Evolutionary conservation across 2,888 invertebrate genomes (phyloP), one percentile per base, ranked within the genome.

Genomic region (Ichneumoninae sp.): DNA sequence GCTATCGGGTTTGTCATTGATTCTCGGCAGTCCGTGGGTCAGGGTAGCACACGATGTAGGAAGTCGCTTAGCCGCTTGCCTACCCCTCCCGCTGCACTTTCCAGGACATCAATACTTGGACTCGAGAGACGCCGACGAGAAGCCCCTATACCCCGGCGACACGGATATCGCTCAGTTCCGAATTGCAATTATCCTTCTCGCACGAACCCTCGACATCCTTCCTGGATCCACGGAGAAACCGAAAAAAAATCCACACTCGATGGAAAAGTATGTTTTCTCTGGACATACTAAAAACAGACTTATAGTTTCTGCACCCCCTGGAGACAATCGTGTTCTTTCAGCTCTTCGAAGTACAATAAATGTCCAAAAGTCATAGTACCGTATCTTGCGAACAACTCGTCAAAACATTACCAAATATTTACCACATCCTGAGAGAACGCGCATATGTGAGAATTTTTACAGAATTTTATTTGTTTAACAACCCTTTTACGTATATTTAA

Each of bases 1-100:
- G 85, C 85, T 85, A 88, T 85, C 86, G 87, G 88, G 89, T 89
- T 92, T 91, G 91, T 91, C 92, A 92, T 92, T 92, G 92, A 92
- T 92, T 92, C 91, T 88, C 85, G 88, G 90, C 87, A 88, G 89
- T 85, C 86, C 73, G 76, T 73, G 86, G 83, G 87, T 81, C 91
- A 92, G 92, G 92, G 88, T 87, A 90, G 85, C 90, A 92, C 89
- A 88, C 73, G 74, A 47, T 85, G 78, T 89, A 92, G 92, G 91
- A 92, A 92, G 92, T 92, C 88, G 89, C 89, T 87, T 83, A 71
- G 87, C 68, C 44, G 57, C 44, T 52, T 26, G 65, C 36, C 65
- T 36, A 68, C 47, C 33, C 40, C 60, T n/a, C 50, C 69, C 68
- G 50, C 87, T 77, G 83, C 81, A 77, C 83, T 89, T 88, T 85